A percentile compares a stretch with the other conserved stretches of the same genome.
phyloP scores from a whole-genome alignment of 1,140 invertebrate species.

The Cheumatopsyche charites region DNA sequence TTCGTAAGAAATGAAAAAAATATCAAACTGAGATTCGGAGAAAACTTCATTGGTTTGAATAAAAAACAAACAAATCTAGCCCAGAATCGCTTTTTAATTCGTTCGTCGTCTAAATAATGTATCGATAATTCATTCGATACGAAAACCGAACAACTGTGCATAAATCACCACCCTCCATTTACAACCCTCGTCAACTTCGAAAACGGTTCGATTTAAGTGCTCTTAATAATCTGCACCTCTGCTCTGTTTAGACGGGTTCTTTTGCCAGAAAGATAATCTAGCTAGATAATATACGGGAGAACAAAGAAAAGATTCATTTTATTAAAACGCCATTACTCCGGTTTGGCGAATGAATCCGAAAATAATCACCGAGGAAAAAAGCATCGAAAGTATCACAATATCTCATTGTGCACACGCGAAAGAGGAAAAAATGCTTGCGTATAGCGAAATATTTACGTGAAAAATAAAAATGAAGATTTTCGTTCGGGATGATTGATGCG shows the following conservation, averaged over 20 bases:
- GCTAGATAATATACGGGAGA: too few relatives aligned
- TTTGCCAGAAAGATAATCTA: not conserved
- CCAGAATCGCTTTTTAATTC: slow-evolving; percentile 5
- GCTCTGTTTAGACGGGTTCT: not conserved
- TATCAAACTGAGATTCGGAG: not conserved
- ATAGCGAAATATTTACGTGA: too few relatives aligned
- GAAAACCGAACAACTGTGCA: not conserved
- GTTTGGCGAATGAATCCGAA: not conserved
- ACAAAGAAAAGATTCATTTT: not conserved
- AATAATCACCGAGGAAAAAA: not conserved
- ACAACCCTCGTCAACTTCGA: slow-evolving; percentile 23
- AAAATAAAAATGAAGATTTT: not conserved
- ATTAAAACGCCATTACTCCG: not conserved
- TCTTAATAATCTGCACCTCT: slow-evolving; percentile 9
- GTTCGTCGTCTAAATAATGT: not conserved
- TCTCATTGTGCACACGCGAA: not conserved
- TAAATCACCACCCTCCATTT: slow-evolving; percentile 6
- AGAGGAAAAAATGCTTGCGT: too few relatives aligned
- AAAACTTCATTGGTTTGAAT: too few relatives aligned
- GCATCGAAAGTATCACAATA: slow-evolving; percentile 2
- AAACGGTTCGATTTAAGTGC: slow-evolving; percentile 20
- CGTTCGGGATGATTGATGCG: slow-evolving; percentile 16
- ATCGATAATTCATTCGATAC: slow-evolving; percentile 13
- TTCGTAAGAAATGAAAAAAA: slow-evolving; percentile 11
- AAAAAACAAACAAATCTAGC: not conserved